Evolutionary conservation across 2,888 invertebrate genomes (phyloP).

Genomic region (Steinernema carpocapsae): DNA sequence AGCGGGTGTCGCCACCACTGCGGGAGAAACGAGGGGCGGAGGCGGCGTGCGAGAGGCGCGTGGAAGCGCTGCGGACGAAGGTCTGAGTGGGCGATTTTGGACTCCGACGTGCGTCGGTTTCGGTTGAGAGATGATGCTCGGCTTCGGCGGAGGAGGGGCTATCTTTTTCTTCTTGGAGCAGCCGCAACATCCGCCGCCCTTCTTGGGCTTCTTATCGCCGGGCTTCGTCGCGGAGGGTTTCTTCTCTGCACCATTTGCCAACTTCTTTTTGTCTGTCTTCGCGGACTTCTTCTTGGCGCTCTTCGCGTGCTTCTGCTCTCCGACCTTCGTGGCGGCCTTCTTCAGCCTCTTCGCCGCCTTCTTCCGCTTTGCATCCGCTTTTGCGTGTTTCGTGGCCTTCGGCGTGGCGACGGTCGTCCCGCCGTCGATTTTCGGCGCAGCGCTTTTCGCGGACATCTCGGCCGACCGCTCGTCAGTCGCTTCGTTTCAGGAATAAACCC

Average conservation of each 20-base stretch:
- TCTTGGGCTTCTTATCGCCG: not conserved
- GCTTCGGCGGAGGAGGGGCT: not conserved
- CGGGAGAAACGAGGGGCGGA: not conserved
- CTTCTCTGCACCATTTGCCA: too few relatives aligned
- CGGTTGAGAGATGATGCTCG: not conserved
- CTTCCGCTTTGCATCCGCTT: not conserved
- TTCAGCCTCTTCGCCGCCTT: not conserved
- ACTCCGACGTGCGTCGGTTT: not conserved
- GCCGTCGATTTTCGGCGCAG: not conserved
- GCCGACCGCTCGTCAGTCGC: conserved; percentile 5
- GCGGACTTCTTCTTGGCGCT: not conserved
- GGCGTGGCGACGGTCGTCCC: not conserved
- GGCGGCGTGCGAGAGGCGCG: too few relatives aligned
- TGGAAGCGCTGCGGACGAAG: too few relatives aligned
- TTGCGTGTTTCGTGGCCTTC: not conserved
- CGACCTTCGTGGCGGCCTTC: not conserved
- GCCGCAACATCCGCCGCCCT: conserved; percentile 10
- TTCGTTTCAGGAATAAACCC: conserved; percentile 73
- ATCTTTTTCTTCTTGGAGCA: conserved; percentile 10
- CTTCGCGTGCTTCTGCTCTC: not conserved
- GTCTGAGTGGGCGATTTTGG: not conserved
- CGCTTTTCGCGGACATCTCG: not conserved
- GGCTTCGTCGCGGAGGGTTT: too few relatives aligned
- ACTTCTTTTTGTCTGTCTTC: too few relatives aligned
- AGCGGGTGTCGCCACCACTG: not conserved